These are phyloP conservation scores for Sturnira hondurensis DNA, from an alignment of 2,113 vertebrate genomes.

Conservation along the genomic window DNA sequence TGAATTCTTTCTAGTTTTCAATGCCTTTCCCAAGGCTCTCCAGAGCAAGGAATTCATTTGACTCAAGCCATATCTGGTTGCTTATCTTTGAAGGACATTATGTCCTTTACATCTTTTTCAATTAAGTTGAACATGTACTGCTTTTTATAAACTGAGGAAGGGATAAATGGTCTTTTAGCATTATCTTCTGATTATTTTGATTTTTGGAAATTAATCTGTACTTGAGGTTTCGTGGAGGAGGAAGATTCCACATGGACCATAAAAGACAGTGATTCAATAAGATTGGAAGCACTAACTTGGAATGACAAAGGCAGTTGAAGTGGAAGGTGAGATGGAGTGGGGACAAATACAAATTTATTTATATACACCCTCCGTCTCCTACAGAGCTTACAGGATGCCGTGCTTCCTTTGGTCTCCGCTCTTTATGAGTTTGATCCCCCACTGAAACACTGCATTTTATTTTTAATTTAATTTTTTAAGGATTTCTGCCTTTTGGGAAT, in stretches of 20 bases:
- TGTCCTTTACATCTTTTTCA: background rate
- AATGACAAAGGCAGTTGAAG: background rate
- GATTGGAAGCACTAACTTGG: background rate
- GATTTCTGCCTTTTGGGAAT: background rate
- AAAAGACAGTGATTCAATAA: background rate
- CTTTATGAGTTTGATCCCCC: background rate
- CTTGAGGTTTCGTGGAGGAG: background rate
- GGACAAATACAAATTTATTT: background rate
- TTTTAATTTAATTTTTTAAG: slow-evolving; percentile 41
- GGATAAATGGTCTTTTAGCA: background rate
- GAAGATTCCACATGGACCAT: background rate
- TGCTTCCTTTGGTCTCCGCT: background rate
- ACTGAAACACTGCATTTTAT: background rate
- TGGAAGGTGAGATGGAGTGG: background rate
- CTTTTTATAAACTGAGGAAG: background rate
- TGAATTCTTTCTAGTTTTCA: background rate
- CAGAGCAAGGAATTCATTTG: background rate
- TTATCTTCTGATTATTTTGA: background rate
- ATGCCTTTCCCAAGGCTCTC: background rate
- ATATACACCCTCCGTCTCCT: background rate
- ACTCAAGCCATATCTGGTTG: background rate
- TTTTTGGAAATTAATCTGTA: background rate
- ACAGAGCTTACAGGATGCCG: background rate
- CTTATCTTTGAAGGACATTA: background rate
- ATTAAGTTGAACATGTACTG: background rate